Percentiles rank a stretch among this genome's conserved stretches.
Conservation (phyloP, 2,888 invertebrate genomes). For the Chymomyza amoena region DNA sequence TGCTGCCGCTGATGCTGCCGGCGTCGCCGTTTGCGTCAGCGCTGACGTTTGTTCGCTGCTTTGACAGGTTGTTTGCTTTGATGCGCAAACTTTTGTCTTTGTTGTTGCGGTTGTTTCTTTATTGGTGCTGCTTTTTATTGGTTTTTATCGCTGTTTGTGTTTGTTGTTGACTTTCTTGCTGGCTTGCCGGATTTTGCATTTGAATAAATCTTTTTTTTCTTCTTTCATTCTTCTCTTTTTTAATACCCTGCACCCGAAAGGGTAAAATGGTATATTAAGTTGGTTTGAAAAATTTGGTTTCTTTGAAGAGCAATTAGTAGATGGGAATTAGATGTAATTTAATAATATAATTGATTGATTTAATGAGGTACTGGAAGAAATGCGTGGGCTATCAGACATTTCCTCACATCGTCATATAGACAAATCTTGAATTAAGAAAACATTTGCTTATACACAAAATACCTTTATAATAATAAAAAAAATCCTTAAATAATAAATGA, state of each 20-base stretch:
- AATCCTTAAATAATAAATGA: too few species aligned
- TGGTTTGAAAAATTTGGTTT: too few species aligned
- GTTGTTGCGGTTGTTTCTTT: constrained; percentile 30
- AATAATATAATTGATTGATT: too few species aligned
- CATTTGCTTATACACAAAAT: too few species aligned
- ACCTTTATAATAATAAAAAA: too few species aligned
- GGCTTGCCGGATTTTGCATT: constrained; percentile 47
- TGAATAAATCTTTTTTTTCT: background rate
- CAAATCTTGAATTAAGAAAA: too few species aligned
- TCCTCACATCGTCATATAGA: too few species aligned
- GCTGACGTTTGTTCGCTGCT: constrained; percentile 9
- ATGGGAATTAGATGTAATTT: too few species aligned
- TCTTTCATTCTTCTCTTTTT: constrained; percentile 3
- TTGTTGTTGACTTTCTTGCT: constrained; percentile 54
- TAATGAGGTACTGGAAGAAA: too few species aligned
- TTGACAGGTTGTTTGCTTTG: constrained; percentile 60
- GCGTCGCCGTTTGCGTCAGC: background rate
- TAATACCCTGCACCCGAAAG: background rate
- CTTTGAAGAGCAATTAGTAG: too few species aligned
- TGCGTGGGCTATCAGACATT: too few species aligned
- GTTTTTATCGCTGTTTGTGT: constrained; percentile 23
- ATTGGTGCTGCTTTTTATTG: background rate
- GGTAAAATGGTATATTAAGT: too few species aligned
- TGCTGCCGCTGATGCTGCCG: constrained; percentile 34
- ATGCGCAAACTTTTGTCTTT: constrained; percentile 61